Evolutionary conservation across 1,140 invertebrate species (phyloP), one percentile per base, ranked within the genome.

Genomic region (Saccostrea echinata): DNA sequence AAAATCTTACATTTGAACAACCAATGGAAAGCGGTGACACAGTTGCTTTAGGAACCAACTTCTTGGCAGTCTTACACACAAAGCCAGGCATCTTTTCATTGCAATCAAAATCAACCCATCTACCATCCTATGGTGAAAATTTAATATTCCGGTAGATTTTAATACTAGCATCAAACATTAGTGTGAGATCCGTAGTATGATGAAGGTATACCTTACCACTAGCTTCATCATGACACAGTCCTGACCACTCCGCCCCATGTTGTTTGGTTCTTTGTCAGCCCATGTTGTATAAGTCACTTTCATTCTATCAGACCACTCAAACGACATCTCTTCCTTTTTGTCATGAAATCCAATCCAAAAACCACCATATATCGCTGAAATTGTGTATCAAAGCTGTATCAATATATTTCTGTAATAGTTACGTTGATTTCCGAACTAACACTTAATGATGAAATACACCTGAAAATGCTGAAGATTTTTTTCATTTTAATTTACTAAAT

Each of bases 261-360:
- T 89, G 84, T 91, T 90, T 16, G 92, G 92, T 76, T 92, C 86
- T 52, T 83, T 57, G 27, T 85, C 52, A 3, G 81, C 85, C 92
- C 92, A 93, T 88, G 86, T 90, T 21, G 90, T 92, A 82, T 88
- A 93, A 13, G 85, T 86, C 1, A 92, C 88, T 24, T 51, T 61
- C 16, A 80, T 82, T 27, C 86, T 80, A 87, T 93, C 91, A 43
- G 89, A 88, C 92, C 92, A 93, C 33, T 53, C 61, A 87, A 91
- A 92, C 0, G 71, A 81, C 84, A 88, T 89, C 33, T 87, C 52
- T 11, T 33, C 76, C 16, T 84, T 27, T 11, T 53, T 61, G 61
- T 91, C 91, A 35, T 88, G 90, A 3, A 92, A 84, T n/a, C 92
- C 92, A 55, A 90, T 90, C 92, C 92, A 92, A 51, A 89, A 88